Conservation (phyloP, 2,888 invertebrate genomes). For the Drosophila macrospina region DNA sequence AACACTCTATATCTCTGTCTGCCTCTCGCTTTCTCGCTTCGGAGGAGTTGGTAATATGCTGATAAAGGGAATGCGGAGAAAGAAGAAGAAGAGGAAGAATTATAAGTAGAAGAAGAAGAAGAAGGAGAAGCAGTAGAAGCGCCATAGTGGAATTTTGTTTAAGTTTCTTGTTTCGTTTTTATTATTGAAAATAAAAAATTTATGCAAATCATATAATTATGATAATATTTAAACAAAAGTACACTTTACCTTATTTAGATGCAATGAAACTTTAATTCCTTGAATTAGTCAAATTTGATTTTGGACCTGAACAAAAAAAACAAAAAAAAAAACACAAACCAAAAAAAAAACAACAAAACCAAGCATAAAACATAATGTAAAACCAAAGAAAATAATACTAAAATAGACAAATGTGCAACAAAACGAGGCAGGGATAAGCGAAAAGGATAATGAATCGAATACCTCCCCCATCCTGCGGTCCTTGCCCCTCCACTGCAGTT, state of each 20-base stretch:
- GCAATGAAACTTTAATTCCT: constrained; percentile 84
- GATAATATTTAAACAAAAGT: constrained; percentile 75
- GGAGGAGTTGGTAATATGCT: constrained; percentile 22
- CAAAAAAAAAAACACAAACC: constrained; percentile 35
- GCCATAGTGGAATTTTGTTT: constrained; percentile 82
- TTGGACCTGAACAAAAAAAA: constrained; percentile 80
- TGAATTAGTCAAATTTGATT: constrained; percentile 83
- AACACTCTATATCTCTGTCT: constrained; percentile 37
- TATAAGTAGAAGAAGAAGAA: too few species aligned
- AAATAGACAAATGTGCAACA: constrained; percentile 57
- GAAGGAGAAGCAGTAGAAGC: constrained; percentile 31
- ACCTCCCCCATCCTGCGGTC: constrained; percentile 5
- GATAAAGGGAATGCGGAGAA: constrained; percentile 17
- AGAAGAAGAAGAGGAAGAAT: constrained; percentile 27
- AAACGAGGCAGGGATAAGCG: constrained; percentile 14
- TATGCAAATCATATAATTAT: constrained; percentile 66
- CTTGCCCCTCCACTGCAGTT: constrained; percentile 24
- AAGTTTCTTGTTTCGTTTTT: constrained; percentile 79
- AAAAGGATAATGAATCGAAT: constrained; percentile 11
- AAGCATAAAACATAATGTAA: constrained; percentile 50
- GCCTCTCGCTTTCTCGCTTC: constrained; percentile 18
- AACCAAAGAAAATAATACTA: constrained; percentile 45
- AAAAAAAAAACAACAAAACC: constrained; percentile 29
- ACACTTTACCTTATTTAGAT: constrained; percentile 79
- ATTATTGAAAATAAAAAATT: constrained; percentile 75